Evolutionary conservation across 2,888 invertebrate species (phyloP), one percentile per base, ranked within the genome.

Genomic region (Chrysomela aeneicollis): DNA sequence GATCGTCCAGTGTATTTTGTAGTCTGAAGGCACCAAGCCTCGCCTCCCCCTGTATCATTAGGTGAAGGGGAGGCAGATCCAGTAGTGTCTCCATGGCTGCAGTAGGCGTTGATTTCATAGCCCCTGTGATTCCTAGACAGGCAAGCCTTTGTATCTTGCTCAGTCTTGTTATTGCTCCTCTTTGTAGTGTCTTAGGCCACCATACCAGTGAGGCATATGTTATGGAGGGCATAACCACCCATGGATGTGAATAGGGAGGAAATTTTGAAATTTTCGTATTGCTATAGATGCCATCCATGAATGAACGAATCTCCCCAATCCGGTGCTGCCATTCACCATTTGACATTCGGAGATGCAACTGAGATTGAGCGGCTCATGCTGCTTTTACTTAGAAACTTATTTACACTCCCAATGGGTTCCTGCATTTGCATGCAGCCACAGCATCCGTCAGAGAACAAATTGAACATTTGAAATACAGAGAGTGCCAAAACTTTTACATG

Each of bases 371-470:
- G 35, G 35, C 42, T 42, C 42, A n/a, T 42, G 42, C 42, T 42
- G 15, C 60, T 64, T 64, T 64, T 60, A 42, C 64, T 51, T 15
- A 10, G 53, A 60, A 64, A 64, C 60, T 64, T 64, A 64, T n/a
- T n/a, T 59, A 64, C 64, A 60, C 64, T 65, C 53, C 57, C 21
- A 61, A 65, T 65, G 52, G 64, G 61, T 61, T 65, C 61, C 61
- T 58, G 53, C 61, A 65, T 65, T 65, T 65, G 57, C 61, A 57
- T 65, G 64, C 64, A 65, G 61, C 61, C 64, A 61, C 61, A 65
- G 52, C 58, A 53, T 61, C 55, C 35, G 9, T 22, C 22, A 22
- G 35, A 35, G 61, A 58, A 65, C 61, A 61, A 65, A 65, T 65
- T 65, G 61, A 65, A 61, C n/a, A n/a, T n/a, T 57, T 47, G 46